Conservation (phyloP, 2,888 invertebrate genomes). For the Euspilapteryx auroguttella region DNA sequence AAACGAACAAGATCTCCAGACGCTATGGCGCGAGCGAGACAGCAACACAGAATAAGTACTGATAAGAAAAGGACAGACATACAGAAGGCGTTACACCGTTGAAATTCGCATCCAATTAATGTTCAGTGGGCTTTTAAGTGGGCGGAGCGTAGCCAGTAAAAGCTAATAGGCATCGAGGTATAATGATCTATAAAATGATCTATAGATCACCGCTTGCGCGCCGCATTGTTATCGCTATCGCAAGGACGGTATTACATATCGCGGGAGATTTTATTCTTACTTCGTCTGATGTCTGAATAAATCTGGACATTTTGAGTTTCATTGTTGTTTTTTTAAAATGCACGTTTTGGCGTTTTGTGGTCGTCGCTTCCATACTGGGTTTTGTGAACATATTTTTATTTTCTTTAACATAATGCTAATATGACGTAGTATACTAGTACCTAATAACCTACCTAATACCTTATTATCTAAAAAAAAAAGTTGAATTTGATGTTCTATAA, state of each 20-base stretch:
- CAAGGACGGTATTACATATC: conserved; percentile 13
- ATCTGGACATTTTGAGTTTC: conserved; percentile 12
- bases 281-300: conserved; percentile 45
- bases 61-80: conserved; percentile 17
- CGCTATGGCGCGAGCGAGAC: conserved; percentile 16
- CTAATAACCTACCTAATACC: too few species aligned
- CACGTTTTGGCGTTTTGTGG: too few species aligned
- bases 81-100: conserved; percentile 40
- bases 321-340: neutral
- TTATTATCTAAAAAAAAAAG: too few species aligned
- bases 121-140: conserved; percentile 51
- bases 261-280: conserved; percentile 47
- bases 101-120: conserved; percentile 52
- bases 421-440: too few species aligned
- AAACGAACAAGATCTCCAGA: conserved; percentile 26
- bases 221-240: conserved; percentile 33
- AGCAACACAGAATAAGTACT: conserved; percentile 7
- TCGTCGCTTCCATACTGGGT: too few species aligned
- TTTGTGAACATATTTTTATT: too few species aligned
- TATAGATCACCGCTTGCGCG: conserved; percentile 42
- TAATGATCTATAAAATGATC: too few species aligned
- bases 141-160: conserved; percentile 42
- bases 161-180: conserved; percentile 52
- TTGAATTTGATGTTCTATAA: too few species aligned
- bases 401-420: too few species aligned